Base-by-base conservation (phyloP, 1,140 invertebrate genomes). In the Drosophila willistoni region DNA sequence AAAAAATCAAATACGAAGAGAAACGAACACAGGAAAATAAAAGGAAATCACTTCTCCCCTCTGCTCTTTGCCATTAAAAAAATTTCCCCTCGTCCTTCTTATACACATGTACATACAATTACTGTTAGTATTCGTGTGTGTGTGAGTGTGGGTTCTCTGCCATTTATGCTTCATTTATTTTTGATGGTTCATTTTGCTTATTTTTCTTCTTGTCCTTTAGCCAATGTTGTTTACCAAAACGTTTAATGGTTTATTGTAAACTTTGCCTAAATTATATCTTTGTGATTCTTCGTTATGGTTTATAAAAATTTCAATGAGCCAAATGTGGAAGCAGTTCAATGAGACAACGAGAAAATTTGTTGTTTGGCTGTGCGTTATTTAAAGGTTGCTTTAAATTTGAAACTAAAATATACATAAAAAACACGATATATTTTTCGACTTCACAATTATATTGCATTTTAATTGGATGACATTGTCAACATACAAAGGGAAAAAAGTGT, bases 141-240 rank as follows among this genome's bases (percentile, higher is more conserved):
- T n/a, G 17, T 39, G 9, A 39, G 10, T 29, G 14, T 64, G 63
- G 54, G 51, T 33, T 60, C 82, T 66, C 71, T 83, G 76, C 66
- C 79, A 86, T 86, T 86, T 87, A 83, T 87, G 83, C 79, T 87
- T 87, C 83, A 86, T 86, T 86, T 86, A 79, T 75, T 79, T 87
- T 79, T 83, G 83, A 86, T 87, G 83, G 59, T 75, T 76, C 74
- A 71, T 64, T 66, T 75, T 64, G 14, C 44, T 47, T 47, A 7
- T 9, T 9, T 7, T 55, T 41, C 44, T 51, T 51, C 17, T 19
- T 51, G 19, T 22, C 63, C 59, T 51, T 64, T 66, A 44, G 69
- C 71, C 66, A 72, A 72, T 64, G 63, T 68, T 78, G 39, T 64
- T 55, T 41, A 54, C 62, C 42, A 68, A 59, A 71, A 75, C 60